Evolutionary conservation across 2,797 vertebrate genomes (phyloP), one percentile per base, ranked within the genome.

Genomic region (Pseudocheirus occidentalis): DNA sequence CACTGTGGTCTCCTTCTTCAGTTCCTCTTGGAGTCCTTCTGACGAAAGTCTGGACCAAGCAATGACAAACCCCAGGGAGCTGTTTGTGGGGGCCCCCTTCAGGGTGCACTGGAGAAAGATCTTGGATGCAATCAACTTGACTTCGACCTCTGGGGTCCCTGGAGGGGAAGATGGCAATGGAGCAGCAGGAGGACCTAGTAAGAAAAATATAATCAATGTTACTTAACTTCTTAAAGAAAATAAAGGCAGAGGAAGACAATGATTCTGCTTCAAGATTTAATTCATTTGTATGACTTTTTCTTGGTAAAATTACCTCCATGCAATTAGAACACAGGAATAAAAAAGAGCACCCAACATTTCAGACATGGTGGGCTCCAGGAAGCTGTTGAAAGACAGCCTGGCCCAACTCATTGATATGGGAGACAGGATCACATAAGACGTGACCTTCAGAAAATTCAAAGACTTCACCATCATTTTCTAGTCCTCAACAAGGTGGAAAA

Each of bases 21-120:
- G 98, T 94, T 99, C 99, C 97, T 99, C 99, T 97, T 98, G 99
- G 95, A 97, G 91, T 94, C 99, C 99, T 92, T 98, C 98, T 52
- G 99, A 96, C 58, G 99, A 99, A 96, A 99, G 98, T 91, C 99
- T 99, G 91, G 99, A 99, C 99, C 99, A 99, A 62, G 98, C 97
- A 95, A 99, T 98, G 93, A 98, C 90, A 95, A 99, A 99, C 92
- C 99, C 99, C 90, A 99, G 73, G 0, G 99, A 99, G 96, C 90
- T 98, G 98, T 98, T 99, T 93, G 97, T 97, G 97, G 96, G 93
- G 93, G 97, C 97, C 96, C 98, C 91, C 56, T 98, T 98, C 95
- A 99, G 99, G 96, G 97, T 98, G 97, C 99, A 99, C 97, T 98
- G 99, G 57, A 99, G 98, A 98, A 99, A 98, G 95, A 99, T 46